Evolutionary conservation across 2,113 vertebrate species (phyloP), one percentile per base, ranked within the genome.

Genomic region (Vulpes ferrilata): DNA sequence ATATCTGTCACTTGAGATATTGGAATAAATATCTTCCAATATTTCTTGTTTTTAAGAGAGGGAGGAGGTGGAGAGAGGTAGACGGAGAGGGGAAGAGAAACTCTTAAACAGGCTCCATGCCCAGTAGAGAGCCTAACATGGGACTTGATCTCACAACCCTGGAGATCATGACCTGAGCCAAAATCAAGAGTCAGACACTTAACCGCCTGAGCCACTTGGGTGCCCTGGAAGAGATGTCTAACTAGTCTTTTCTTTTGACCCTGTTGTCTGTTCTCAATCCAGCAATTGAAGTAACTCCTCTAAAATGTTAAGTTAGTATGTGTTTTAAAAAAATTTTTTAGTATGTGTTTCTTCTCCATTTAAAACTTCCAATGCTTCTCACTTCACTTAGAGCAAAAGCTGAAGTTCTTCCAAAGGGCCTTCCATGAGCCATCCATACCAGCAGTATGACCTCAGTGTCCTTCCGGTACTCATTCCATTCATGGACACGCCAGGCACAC

Each of bases 401-500:
- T 35, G 43, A 59, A 96, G 82, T 62, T 13, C 35, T 78, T 76
- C 22, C 17, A 62, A 23, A 2, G 5, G 20, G 62, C 1, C 19
- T 38, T n/a, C 2, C 32, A 6, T 23, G 48, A 12, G 25, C 23
- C 6, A 15, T 3, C 32, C 5, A 4, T 16, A 15, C 13, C 53
- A 35, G 38, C 13, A 3, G 0, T 3, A 20, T 38, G 74, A 43
- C 57, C 55, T 81, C 5, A 3, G 9, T 3, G n/a, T 51, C 69
- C 30, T 32, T 27, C 38, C 35, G 4, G 8, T 0, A 11, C 23
- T 35, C 17, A 12, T 7, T 65, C 2, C 22, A 17, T 53, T 60
- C 43, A 16, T 2, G 3, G 32, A 20, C 48, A 11, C 0, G 1
- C n/a, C 27, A 62, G 38, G 0, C 12, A 48, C 13, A 17, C 35